These are phyloP conservation scores for Operophtera brumata DNA, from an alignment of 2,888 invertebrate genomes.

Conservation along the genomic window DNA sequence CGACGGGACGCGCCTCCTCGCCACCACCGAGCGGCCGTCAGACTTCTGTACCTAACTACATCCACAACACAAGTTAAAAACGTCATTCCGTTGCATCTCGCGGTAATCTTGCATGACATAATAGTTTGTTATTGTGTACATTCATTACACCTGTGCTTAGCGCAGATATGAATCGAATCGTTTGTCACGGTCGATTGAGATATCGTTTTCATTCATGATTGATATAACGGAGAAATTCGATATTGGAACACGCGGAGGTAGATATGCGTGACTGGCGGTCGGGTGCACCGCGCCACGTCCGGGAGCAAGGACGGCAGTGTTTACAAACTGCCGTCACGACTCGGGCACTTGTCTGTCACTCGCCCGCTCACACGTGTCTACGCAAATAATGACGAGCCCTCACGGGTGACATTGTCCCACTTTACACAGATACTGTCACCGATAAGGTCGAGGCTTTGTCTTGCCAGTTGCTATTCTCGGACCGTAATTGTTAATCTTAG, in stretches of 20 bases:
- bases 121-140: slow-evolving; percentile 48
- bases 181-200: slow-evolving; percentile 58
- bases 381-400: slow-evolving; percentile 78
- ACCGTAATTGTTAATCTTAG: slow-evolving; percentile 31
- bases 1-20: slow-evolving; percentile 26
- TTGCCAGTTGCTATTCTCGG: slow-evolving; percentile 35
- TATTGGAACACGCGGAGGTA: slow-evolving; percentile 46
- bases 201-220: slow-evolving; percentile 65
- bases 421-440: slow-evolving; percentile 63
- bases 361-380: slow-evolving; percentile 68
- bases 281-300: slow-evolving; percentile 51
- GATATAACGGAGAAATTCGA: slow-evolving; percentile 56
- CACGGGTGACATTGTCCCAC: slow-evolving; percentile 75
- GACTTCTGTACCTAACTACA: background rate
- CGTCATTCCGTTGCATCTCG: slow-evolving; percentile 32
- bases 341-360: slow-evolving; percentile 73
- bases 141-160: slow-evolving; percentile 52
- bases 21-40: slow-evolving; percentile 7
- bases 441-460: slow-evolving; percentile 58
- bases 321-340: slow-evolving; percentile 77
- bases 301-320: slow-evolving; percentile 75
- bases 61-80: slow-evolving; percentile 24
- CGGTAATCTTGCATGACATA: slow-evolving; percentile 43
- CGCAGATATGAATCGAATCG: slow-evolving; percentile 52
- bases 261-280: slow-evolving; percentile 57